These are phyloP conservation scores for Trypoxylon attenuatum DNA, from an alignment of 2,888 invertebrate genomes.

Conservation along the genomic window DNA sequence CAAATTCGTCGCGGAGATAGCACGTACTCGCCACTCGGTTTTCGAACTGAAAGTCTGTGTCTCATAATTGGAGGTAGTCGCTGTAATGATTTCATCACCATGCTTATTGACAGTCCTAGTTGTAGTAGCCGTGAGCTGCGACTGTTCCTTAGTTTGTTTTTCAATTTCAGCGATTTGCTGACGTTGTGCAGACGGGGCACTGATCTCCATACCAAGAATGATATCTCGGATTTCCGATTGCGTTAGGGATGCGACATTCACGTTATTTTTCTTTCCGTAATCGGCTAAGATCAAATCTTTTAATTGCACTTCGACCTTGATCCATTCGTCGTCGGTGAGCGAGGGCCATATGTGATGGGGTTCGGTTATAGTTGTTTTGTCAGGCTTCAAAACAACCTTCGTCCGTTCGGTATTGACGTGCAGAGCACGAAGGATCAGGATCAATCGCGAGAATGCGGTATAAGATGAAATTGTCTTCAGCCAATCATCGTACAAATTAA, in stretches of 20 bases:
- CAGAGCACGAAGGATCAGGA: constrained; percentile 95
- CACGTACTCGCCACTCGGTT: constrained; percentile 99
- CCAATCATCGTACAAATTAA: constrained; percentile 99
- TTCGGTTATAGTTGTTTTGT: constrained; percentile 99
- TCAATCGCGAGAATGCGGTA: constrained; percentile 98
- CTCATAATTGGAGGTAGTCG: constrained; percentile 99
- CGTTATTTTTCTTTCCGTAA: constrained; percentile 98
- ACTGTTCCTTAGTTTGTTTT: constrained; percentile 99
- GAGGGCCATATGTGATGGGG: constrained; percentile 99
- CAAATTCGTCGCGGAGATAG: constrained; percentile 97
- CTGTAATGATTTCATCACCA: constrained; percentile 99
- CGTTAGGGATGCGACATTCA: constrained; percentile 98
- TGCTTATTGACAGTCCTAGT: constrained; percentile 99
- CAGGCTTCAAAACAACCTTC: constrained; percentile 98
- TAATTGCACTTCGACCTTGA: constrained; percentile 98
- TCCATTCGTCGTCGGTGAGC: constrained; percentile 98
- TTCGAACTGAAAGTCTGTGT: constrained; percentile 98
- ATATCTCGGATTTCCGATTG: constrained; percentile 99
- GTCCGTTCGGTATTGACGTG: constrained; percentile 99
- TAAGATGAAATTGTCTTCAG: constrained; percentile 99
- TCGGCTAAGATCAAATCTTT: constrained; percentile 99
- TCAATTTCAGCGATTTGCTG: constrained; percentile 99
- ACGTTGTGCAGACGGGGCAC: constrained; percentile 98
- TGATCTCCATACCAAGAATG: constrained; percentile 99
- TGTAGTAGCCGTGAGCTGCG: constrained; percentile 98